Evolutionary conservation across 2,888 invertebrate species (phyloP).

Genomic region (Gymnocheta viridis): DNA sequence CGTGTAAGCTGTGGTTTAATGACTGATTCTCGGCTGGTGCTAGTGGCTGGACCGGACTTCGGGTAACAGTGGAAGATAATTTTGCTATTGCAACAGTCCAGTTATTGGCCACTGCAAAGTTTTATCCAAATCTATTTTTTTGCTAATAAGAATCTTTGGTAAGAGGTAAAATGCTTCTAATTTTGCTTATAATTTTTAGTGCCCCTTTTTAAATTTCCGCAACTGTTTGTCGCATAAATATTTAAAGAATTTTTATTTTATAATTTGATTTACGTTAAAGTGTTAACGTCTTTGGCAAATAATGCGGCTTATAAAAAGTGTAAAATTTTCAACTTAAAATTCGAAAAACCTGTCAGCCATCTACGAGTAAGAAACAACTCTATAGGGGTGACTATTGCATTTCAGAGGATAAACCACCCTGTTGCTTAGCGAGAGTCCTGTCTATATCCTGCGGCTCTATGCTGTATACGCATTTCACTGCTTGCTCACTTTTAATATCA

Average conservation of each 20-base stretch:
- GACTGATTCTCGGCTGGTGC: too few relatives aligned
- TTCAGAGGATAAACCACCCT: slow-evolving; percentile 50
- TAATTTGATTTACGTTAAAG: slow-evolving; percentile 70
- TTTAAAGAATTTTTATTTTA: slow-evolving; percentile 58
- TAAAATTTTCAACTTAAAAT: slow-evolving; percentile 59
- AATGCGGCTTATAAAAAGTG: slow-evolving; percentile 70
- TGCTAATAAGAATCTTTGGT: too few relatives aligned
- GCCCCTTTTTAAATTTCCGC: background rate
- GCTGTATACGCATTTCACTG: background rate
- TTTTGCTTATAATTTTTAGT: background rate
- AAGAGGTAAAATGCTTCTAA: background rate
- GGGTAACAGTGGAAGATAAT: too few relatives aligned
- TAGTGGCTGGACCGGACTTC: too few relatives aligned
- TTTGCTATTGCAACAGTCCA: too few relatives aligned
- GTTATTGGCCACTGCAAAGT: too few relatives aligned
- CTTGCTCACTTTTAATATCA: slow-evolving; percentile 38
- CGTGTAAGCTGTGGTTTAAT: too few relatives aligned
- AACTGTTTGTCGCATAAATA: slow-evolving; percentile 46
- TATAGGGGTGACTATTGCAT: slow-evolving; percentile 44
- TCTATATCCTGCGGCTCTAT: slow-evolving; percentile 38
- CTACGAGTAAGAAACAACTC: background rate
- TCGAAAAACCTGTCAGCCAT: slow-evolving; percentile 50
- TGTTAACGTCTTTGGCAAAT: slow-evolving; percentile 71
- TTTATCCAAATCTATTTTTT: too few relatives aligned
- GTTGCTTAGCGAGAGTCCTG: slow-evolving; percentile 31